Evolutionary conservation across 2,113 vertebrate species (phyloP).

Genomic region (Hoplias malabaricus): DNA sequence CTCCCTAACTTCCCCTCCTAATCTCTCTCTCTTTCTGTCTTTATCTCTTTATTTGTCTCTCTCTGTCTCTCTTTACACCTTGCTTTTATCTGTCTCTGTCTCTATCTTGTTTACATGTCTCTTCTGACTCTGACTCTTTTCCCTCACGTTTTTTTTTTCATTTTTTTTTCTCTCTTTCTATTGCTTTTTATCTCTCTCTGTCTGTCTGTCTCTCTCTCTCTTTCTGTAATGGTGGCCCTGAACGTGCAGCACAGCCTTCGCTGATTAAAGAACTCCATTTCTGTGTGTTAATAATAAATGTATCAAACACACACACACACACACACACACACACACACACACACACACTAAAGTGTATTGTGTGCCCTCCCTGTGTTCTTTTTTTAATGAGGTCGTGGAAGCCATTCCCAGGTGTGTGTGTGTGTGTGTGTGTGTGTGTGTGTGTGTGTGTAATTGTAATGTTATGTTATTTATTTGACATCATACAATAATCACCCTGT

Average conservation of each 20-base stretch:
- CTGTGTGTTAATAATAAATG: constrained; percentile 45
- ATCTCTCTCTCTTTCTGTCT: neutral
- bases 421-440: neutral
- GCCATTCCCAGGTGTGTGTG: constrained; percentile 6
- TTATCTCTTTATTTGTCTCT: neutral
- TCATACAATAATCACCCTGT: constrained; percentile 27
- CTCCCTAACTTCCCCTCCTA: neutral
- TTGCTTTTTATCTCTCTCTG: neutral
- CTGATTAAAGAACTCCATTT: constrained; percentile 51
- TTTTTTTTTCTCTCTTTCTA: neutral
- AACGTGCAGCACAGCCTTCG: neutral
- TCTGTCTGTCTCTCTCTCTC: constrained; percentile 50
- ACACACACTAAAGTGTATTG: constrained; percentile 8
- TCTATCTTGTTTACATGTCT: constrained; percentile 31
- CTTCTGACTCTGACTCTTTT: neutral
- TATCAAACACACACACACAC: constrained; percentile 1
- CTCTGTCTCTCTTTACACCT: neutral
- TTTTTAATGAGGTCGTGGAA: constrained; percentile 20
- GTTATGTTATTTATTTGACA: constrained; percentile 25
- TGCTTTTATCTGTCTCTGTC: constrained; percentile 28
- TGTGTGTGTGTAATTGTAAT: constrained; percentile 18
- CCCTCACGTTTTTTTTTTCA: constrained; percentile 11
- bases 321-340: constrained; percentile 29
- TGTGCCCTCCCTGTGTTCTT: neutral
- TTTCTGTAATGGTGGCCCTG: constrained; percentile 29